Base-by-base conservation (phyloP, 2,888 invertebrate species). In the Limnephilus marmoratus region DNA sequence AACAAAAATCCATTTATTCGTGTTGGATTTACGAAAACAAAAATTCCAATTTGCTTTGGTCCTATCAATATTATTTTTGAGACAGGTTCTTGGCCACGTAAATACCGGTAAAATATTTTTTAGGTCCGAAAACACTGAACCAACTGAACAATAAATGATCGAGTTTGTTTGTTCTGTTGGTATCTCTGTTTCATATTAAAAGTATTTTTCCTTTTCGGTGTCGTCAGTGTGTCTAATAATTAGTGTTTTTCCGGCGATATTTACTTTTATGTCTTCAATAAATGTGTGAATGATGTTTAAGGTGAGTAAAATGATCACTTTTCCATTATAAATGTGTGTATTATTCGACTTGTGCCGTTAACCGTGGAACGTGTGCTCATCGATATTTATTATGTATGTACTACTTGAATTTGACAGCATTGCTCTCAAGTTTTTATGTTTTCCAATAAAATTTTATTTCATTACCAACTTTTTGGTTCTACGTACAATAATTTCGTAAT, bases 221-320 rank as follows among this genome's bases (percentile, higher is more conserved):
- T 88, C 37, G 91, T 89, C 91, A 85, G 91, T 91, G 91, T 83
- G 68, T 90, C 89, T 68, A 89, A 91, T 91, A 80, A 89, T 89
- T 91, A 89, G 91, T 91, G 89, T 91, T 91, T 91, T 89, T 91
- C 89, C 91, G 89, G 82, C 87, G 80, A 91, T 87, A 87, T 91
- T 91, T 91, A 89, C 68, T 91, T 89, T 89, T 37, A 88, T 87
- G 34, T 91, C 81, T 91, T 81, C 37, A 49, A 87, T 49, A 87
- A 87, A 91, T 91, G 87, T 91, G 87, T 45, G 87, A 49, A 87
- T 91, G 87, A 91, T 87, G 91, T 49, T 87, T 82, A 82, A 49
- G 91, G 91, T 91, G 81, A 88, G 91, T 91, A 91, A 80, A 53
- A 82, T 45, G 31, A 87, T 86, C 24, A 41, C 29, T 86, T 53